Percentiles rank a stretch among this genome's conserved stretches.
Evolutionary conservation across 2,113 vertebrate genomes (phyloP).

Genomic region (Xiphophorus couchianus): DNA sequence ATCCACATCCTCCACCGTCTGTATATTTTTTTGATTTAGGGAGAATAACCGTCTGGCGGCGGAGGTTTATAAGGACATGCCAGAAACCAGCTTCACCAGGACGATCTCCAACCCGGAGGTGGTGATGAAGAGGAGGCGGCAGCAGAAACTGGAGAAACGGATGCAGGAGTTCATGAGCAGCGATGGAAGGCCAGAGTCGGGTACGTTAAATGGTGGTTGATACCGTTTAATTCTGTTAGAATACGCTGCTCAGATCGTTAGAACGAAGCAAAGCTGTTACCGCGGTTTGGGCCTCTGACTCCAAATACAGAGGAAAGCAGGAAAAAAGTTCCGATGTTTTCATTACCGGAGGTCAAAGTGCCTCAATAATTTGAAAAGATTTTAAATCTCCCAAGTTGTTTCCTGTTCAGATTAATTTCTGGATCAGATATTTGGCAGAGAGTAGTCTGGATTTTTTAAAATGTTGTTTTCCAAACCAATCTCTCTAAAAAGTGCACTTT

Average conservation of each 20-base stretch:
- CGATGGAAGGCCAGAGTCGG: constrained; percentile 95
- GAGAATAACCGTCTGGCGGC: constrained; percentile 94
- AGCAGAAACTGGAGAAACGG: constrained; percentile 95
- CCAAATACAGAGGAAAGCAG: neutral
- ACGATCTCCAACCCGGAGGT: constrained; percentile 99
- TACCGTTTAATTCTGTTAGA: neutral
- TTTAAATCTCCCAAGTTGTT: too few species aligned
- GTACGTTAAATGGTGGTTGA: constrained; percentile 59
- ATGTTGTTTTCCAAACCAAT: neutral
- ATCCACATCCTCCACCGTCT: neutral
- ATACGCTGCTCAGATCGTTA: too few species aligned
- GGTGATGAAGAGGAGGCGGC: constrained; percentile 95
- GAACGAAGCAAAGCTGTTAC: too few species aligned
- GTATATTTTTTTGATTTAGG: constrained; percentile 65
- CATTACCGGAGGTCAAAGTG: neutral
- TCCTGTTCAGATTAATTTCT: neutral
- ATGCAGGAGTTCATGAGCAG: constrained; percentile 98
- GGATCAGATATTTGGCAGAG: neutral
- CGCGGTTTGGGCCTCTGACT: neutral
- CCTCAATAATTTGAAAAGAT: constrained; percentile 1
- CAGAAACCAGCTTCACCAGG: constrained; percentile 96
- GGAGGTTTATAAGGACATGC: constrained; percentile 99
- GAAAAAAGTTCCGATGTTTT: neutral
- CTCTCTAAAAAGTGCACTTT: neutral
- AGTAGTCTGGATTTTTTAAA: too few species aligned